Percentiles rank a stretch among this genome's conserved stretches.
Evolutionary conservation across 2,888 invertebrate genomes (phyloP).

Genomic region (Carpatolechia fugitivella): DNA sequence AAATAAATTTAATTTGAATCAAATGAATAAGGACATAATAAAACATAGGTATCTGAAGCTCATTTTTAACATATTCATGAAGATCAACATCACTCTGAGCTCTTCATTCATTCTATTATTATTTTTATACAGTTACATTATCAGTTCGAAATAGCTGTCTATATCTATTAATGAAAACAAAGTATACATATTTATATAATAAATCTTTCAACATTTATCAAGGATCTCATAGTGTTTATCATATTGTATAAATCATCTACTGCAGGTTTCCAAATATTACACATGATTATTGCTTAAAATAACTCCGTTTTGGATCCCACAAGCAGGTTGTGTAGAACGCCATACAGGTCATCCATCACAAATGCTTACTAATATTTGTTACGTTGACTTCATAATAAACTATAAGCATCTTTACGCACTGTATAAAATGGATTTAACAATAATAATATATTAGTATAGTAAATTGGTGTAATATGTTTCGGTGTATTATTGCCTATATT

Average conservation of each 20-base stretch:
- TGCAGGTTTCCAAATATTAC: conserved; percentile 18
- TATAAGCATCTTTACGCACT: conserved; percentile 6
- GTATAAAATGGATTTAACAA: background rate
- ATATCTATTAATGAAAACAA: conserved; percentile 43
- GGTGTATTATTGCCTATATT: background rate
- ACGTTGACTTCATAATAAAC: conserved; percentile 8
- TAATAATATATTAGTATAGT: background rate
- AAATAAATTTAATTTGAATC: conserved; percentile 12
- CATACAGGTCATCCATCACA: background rate
- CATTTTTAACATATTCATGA: background rate
- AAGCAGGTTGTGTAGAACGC: conserved; percentile 3
- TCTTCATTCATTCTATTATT: conserved; percentile 6
- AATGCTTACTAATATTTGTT: conserved; percentile 7
- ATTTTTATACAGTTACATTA: conserved; percentile 23
- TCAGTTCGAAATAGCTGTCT: conserved; percentile 42
- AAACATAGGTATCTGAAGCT: background rate
- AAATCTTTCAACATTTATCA: conserved; percentile 35
- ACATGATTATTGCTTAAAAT: conserved; percentile 22
- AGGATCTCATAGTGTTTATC: conserved; percentile 27
- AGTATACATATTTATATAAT: conserved; percentile 37
- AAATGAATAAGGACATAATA: background rate
- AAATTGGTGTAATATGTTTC: background rate
- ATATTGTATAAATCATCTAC: conserved; percentile 17
- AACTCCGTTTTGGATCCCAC: conserved; percentile 10
- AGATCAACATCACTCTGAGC: conserved; percentile 1